phyloP scores from a whole-genome alignment of 2,888 invertebrate genomes.

The Lasius platythorax region DNA sequence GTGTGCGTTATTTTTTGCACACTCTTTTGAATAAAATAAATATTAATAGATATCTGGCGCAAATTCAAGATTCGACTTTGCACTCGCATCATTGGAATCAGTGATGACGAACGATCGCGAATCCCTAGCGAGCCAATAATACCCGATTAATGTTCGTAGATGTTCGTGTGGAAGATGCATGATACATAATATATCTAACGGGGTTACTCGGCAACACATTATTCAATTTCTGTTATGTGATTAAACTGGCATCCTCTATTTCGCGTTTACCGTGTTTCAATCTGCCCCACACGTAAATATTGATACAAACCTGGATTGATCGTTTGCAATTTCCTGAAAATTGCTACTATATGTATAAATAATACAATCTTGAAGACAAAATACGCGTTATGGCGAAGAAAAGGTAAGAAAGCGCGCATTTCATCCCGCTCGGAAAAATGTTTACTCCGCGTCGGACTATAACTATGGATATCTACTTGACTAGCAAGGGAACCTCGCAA shows the following conservation, averaged over 20 bases:
- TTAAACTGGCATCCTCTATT: constrained; percentile 64
- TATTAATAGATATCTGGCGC: background rate
- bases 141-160: constrained; percentile 46
- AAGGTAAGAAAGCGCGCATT: background rate
- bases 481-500: background rate
- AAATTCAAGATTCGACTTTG: background rate
- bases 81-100: background rate
- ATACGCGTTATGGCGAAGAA: background rate
- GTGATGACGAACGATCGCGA: constrained; percentile 24
- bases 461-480: background rate
- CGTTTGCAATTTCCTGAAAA: background rate
- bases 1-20: background rate
- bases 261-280: background rate
- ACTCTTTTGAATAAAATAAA: background rate
- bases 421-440: background rate
- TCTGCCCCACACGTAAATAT: background rate
- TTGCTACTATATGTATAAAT: constrained; percentile 6
- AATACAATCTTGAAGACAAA: background rate
- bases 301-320: background rate
- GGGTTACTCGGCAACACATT: constrained; percentile 67
- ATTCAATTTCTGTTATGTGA: constrained; percentile 74
- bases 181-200: constrained; percentile 68
- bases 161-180: constrained; percentile 68
- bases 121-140: constrained; percentile 64
- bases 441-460: background rate